Evolutionary conservation across 2,797 vertebrate species (phyloP).

Genomic region (Melopsittacus undulatus): DNA sequence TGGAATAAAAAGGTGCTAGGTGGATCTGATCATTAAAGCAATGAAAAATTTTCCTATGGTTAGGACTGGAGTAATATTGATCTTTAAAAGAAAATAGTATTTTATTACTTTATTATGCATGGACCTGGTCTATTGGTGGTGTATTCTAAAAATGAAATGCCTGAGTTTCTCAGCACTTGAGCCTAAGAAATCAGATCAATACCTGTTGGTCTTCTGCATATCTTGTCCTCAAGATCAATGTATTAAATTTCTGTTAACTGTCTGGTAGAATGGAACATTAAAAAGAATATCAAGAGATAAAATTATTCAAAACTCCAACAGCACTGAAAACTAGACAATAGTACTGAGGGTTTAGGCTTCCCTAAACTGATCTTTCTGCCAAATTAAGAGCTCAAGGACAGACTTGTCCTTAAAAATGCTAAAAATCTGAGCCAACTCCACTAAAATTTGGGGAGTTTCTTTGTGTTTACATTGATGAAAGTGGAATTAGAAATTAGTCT

Average conservation of each 20-base stretch:
- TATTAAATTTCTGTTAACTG: not conserved
- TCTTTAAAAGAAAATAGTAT: not conserved
- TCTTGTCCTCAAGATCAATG: not conserved
- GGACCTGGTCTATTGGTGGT: not conserved
- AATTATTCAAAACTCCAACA: not conserved
- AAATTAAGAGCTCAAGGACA: not conserved
- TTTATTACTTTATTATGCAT: not conserved
- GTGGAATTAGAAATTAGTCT: not conserved
- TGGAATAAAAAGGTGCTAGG: not conserved
- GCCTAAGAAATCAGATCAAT: not conserved
- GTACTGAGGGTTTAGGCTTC: not conserved
- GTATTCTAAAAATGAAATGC: not conserved
- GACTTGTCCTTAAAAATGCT: not conserved
- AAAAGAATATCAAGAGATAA: not conserved
- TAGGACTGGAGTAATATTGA: not conserved
- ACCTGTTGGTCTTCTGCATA: not conserved
- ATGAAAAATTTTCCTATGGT: not conserved
- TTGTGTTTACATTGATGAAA: not conserved
- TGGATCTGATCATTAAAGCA: not conserved
- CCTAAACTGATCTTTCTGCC: not conserved
- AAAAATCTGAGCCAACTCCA: not conserved
- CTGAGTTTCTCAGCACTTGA: not conserved
- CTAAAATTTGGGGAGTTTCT: not conserved
- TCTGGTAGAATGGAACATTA: not conserved
- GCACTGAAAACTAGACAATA: not conserved